phyloP scores from a whole-genome alignment of 2,113 vertebrate species.

The western clawed frog (Xenopus tropicalis) region UCB_Xtro_10.0 CM004447.2:100015001-100015500 shows the following conservation, averaged over 20 bases:
- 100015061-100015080: too few species aligned
- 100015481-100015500: too few species aligned
- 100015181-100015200: background rate
- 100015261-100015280: constrained; percentile 52
- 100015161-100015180: constrained; percentile 49
- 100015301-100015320: constrained; percentile 48
- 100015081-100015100: too few species aligned
- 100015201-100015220: background rate
- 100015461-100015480: too few species aligned
- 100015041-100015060: too few species aligned
- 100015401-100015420: too few species aligned
- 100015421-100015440: too few species aligned
- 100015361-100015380: constrained; percentile 46
- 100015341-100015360: constrained; percentile 59
- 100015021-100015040: too few species aligned
- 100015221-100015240: background rate
- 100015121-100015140: constrained; percentile 45
- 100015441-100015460: too few species aligned
- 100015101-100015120: constrained; percentile 40
- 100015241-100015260: constrained; percentile 49
- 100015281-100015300: constrained; percentile 49
- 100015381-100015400: background rate
- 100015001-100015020: too few species aligned
- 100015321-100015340: constrained; percentile 53
- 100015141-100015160: constrained; percentile 38